A percentile compares a stretch with the other conserved stretches of the same genome.
phyloP scores from a whole-genome alignment of 1,140 invertebrate species.

The Sinonovacula constricta region DNA sequence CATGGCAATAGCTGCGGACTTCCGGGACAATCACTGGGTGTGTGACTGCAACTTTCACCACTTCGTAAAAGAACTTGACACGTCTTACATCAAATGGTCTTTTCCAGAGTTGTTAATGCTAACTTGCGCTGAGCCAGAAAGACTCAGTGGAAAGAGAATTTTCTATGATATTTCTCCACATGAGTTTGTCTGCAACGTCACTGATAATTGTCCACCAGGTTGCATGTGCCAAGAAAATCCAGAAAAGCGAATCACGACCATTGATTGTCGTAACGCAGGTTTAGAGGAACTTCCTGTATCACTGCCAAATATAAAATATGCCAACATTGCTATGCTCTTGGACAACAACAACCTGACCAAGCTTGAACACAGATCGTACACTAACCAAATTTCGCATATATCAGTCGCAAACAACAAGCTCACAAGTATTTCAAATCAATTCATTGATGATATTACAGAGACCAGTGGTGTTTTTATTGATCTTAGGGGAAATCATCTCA shows the following conservation, averaged over 20 bases:
- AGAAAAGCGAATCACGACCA: conserved; percentile 18
- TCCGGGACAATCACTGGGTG: conserved; percentile 48
- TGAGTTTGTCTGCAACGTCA: conserved; percentile 56
- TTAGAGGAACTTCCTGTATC: conserved; percentile 36
- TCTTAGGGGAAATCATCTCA: conserved; percentile 23
- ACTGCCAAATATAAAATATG: conserved; percentile 24
- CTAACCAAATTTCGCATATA: conserved; percentile 32
- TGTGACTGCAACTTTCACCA: conserved; percentile 57
- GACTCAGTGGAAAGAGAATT: conserved; percentile 32
- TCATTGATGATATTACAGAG: conserved; percentile 16
- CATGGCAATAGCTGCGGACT: conserved; percentile 38
- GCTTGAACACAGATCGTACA: conserved; percentile 48
- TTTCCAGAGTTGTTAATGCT: conserved; percentile 19
- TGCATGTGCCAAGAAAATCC: conserved; percentile 58
- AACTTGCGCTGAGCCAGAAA: conserved; percentile 40
- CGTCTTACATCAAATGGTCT: conserved; percentile 46
- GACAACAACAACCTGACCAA: conserved; percentile 48
- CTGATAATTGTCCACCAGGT: conserved; percentile 49
- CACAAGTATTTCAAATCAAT: neutral
- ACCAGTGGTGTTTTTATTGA: conserved; percentile 22
- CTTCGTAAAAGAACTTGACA: conserved; percentile 14
- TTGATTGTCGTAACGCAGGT: conserved; percentile 47
- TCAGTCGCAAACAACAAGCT: conserved; percentile 53
- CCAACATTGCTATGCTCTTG: conserved; percentile 46
- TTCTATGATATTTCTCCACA: conserved; percentile 49